A percentile compares a stretch with the other conserved stretches of the same genome.
These are phyloP conservation scores for Sebastes taczanowskii DNA, from an alignment of 2,797 vertebrate species.

Conservation along the genomic window DNA sequence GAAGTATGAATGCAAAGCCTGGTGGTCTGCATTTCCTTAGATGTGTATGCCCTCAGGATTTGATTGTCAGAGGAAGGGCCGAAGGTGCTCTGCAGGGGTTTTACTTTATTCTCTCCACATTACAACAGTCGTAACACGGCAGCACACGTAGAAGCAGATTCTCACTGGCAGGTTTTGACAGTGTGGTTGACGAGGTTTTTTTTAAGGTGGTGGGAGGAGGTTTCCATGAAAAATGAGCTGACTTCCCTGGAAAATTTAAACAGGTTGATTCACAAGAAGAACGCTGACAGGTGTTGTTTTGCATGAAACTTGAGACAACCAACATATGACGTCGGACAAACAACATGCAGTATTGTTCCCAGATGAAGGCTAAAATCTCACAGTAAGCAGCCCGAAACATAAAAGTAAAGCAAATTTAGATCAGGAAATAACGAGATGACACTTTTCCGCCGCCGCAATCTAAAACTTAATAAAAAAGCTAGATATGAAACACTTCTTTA, in stretches of 20 bases:
- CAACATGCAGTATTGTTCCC: neutral
- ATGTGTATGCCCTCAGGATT: neutral
- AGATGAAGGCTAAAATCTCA: neutral
- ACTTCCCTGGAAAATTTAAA: neutral
- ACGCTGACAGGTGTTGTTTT: neutral
- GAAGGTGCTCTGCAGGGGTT: neutral
- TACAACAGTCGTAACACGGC: slow-evolving; percentile 4
- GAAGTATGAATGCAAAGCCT: neutral
- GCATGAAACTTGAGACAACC: neutral
- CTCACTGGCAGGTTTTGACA: neutral
- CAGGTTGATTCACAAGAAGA: neutral
- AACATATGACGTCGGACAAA: neutral
- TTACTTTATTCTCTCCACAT: slow-evolving; percentile 7
- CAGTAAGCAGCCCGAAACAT: neutral
- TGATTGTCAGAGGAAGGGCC: neutral
- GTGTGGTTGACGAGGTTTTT: neutral
- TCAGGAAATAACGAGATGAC: neutral
- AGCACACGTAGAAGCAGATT: neutral
- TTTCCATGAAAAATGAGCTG: neutral
- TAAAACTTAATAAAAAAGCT: neutral
- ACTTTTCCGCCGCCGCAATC: neutral
- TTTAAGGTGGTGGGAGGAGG: neutral
- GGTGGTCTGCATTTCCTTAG: neutral
- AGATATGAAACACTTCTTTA: neutral
- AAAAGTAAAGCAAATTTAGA: neutral